Conservation (phyloP, 1,140 invertebrate species). For the Subanguina moxae region DNA sequence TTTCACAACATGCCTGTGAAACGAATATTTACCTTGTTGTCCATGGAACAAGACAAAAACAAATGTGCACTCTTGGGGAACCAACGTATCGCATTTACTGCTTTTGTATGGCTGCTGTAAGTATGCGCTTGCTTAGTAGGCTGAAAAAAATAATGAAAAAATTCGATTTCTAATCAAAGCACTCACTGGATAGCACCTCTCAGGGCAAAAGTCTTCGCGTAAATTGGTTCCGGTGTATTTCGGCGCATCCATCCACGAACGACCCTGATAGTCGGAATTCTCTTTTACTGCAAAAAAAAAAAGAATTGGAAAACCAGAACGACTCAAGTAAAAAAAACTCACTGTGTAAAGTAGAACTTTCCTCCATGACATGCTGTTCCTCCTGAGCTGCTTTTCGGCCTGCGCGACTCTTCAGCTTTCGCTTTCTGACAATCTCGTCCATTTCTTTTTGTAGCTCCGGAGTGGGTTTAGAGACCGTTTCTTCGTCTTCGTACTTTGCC, state of each 20-base stretch:
- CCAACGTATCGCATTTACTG: constrained; percentile 90
- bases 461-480: constrained; percentile 77
- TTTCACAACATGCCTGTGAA: not conserved
- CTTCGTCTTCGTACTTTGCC: constrained; percentile 88
- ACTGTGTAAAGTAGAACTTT: constrained; percentile 90
- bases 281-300: constrained; percentile 76
- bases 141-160: too few relatives aligned
- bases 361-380: constrained; percentile 66
- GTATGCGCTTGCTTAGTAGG: constrained; percentile 93
- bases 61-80: constrained; percentile 91
- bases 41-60: constrained; percentile 90
- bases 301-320: not conserved
- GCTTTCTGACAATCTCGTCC: constrained; percentile 75
- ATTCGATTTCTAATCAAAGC: too few relatives aligned
- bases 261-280: constrained; percentile 87
- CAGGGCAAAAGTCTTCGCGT: constrained; percentile 81
- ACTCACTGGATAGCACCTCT: constrained; percentile 78
- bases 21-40: constrained; percentile 82
- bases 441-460: constrained; percentile 83
- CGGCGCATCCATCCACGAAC: constrained; percentile 87
- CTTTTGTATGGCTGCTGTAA: constrained; percentile 94
- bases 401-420: constrained; percentile 45
- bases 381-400: constrained; percentile 46
- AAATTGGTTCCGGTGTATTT: constrained; percentile 93
- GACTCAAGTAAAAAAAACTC: constrained; percentile 58